These are phyloP conservation scores for Trachymyrmex cornetzi DNA, from an alignment of 1,140 invertebrate species.

Conservation along the genomic window DNA sequence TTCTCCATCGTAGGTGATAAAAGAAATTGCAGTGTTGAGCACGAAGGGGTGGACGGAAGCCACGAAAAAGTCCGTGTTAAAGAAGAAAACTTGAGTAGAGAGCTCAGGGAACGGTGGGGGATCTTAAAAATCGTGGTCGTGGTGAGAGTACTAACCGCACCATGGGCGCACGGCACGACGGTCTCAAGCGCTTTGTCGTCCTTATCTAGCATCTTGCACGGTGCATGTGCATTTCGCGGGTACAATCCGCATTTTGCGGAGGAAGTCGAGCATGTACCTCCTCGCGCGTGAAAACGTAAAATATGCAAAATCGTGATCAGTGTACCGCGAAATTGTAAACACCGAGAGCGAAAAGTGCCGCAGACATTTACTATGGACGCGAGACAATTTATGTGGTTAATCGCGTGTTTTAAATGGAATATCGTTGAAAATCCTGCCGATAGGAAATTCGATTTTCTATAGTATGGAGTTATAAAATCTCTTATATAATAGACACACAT, in stretches of 20 bases:
- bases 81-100: slow-evolving; percentile 33
- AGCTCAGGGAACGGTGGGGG: slow-evolving; percentile 9
- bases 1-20: slow-evolving; percentile 18
- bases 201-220: slow-evolving; percentile 46
- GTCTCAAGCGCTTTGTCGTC: slow-evolving; percentile 36
- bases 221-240: background rate
- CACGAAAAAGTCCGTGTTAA: slow-evolving; percentile 35
- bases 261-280: background rate
- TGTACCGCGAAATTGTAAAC: slow-evolving; percentile 55
- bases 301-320: slow-evolving; percentile 47
- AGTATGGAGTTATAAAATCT: no score
- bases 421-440: background rate
- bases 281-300: slow-evolving; percentile 37
- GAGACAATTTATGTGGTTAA: background rate
- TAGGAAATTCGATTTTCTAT: background rate
- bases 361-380: no score
- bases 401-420: background rate
- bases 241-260: background rate
- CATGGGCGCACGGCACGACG: background rate
- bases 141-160: slow-evolving; percentile 20
- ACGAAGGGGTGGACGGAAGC: slow-evolving; percentile 1
- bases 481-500: no score
- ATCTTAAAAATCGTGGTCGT: slow-evolving; percentile 41
- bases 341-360: slow-evolving; percentile 13
- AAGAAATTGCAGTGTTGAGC: slow-evolving; percentile 35